These are phyloP conservation scores for Scartelaos histophorus DNA, from an alignment of 2,113 vertebrate species.

Conservation along the genomic window DNA sequence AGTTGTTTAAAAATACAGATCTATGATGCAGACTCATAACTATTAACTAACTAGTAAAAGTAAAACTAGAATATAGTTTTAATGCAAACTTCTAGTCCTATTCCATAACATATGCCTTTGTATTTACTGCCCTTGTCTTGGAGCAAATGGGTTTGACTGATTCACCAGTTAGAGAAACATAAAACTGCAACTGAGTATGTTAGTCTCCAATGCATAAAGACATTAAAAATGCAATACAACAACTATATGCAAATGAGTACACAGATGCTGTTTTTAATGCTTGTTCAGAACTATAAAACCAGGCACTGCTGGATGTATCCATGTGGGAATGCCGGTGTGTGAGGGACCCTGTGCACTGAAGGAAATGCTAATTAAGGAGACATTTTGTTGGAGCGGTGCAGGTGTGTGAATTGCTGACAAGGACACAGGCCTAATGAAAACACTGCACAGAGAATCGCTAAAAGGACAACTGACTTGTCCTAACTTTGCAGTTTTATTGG, in stretches of 20 bases:
- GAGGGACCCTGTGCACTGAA: slow-evolving; percentile 28
- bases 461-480: slow-evolving; percentile 38
- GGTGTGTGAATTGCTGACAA: slow-evolving; percentile 65
- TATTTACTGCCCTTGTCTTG: not conserved
- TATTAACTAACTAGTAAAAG: too few relatives aligned
- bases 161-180: not conserved
- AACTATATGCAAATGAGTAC: not conserved
- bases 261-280: not conserved
- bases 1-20: too few relatives aligned
- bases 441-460: slow-evolving; percentile 32
- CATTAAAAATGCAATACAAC: not conserved
- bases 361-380: slow-evolving; percentile 45
- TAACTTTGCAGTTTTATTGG: slow-evolving; percentile 56
- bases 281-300: not conserved
- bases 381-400: slow-evolving; percentile 44
- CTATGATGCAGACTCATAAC: too few relatives aligned
- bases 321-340: not conserved
- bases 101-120: too few relatives aligned
- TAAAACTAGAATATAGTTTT: too few relatives aligned
- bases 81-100: too few relatives aligned
- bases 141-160: not conserved
- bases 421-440: slow-evolving; percentile 47
- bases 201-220: not conserved
- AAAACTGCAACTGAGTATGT: not conserved
- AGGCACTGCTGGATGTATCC: not conserved